Conservation (phyloP, 1,140 invertebrate species). For the Argopecten irradians region DNA sequence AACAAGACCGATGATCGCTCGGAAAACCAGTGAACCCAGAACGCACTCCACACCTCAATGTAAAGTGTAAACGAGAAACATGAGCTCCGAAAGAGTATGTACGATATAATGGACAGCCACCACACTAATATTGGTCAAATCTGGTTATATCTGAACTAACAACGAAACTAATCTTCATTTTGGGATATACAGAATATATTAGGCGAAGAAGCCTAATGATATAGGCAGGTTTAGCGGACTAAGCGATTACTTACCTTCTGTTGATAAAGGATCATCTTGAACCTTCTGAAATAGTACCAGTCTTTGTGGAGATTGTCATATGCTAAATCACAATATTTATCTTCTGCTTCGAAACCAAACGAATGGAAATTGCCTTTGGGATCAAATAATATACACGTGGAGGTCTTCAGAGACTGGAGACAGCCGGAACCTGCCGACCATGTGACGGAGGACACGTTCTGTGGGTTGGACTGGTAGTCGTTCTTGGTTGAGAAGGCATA, state of each 20-base stretch:
- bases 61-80: too few relatives aligned
- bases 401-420: neutral
- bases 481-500: neutral
- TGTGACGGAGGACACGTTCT: neutral
- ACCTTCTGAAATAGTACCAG: slow-evolving; percentile 11
- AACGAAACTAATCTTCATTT: too few relatives aligned
- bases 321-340: neutral
- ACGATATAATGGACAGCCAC: too few relatives aligned
- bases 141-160: too few relatives aligned
- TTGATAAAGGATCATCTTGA: neutral
- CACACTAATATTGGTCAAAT: too few relatives aligned
- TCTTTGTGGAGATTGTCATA: slow-evolving; percentile 4
- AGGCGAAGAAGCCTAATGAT: too few relatives aligned
- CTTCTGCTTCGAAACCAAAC: neutral
- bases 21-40: too few relatives aligned
- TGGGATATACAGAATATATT: too few relatives aligned
- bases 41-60: too few relatives aligned
- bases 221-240: too few relatives aligned
- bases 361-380: neutral
- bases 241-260: neutral
- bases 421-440: neutral
- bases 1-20: too few relatives aligned
- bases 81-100: too few relatives aligned
- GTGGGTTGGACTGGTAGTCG: neutral
- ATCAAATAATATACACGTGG: neutral